These are phyloP conservation scores for Euglossa dilemma DNA, from an alignment of 1,140 invertebrate species.

Conservation along the genomic window DNA sequence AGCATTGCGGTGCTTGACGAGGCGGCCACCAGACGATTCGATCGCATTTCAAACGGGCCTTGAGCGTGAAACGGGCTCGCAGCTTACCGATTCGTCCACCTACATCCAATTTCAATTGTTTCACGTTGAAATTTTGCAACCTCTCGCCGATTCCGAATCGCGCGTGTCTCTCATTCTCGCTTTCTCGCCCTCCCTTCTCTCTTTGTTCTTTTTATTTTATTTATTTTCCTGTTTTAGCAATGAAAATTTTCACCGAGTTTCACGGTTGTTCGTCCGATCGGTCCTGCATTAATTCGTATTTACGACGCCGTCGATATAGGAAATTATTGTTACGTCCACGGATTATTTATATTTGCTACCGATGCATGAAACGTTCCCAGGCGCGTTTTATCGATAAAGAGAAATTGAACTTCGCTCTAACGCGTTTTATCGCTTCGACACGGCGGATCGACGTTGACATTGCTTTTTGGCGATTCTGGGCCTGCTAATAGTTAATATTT, in stretches of 20 bases:
- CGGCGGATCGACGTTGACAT: not conserved
- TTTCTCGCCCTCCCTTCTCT: not conserved
- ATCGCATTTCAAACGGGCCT: not conserved
- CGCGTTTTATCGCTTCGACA: not conserved
- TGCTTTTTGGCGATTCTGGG: not conserved
- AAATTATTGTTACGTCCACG: not conserved
- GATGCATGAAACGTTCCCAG: not conserved
- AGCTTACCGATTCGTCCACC: not conserved
- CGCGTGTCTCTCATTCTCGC: not conserved
- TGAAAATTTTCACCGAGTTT: not conserved
- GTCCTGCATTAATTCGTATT: not conserved
- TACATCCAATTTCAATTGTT: not conserved
- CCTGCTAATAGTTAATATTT: not conserved
- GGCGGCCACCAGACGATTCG: not conserved
- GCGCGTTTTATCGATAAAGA: not conserved
- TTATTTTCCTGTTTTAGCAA: no score
- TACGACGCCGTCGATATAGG: not conserved
- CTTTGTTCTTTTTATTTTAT: not conserved
- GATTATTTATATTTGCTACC: not conserved
- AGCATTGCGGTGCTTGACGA: slow-evolving; percentile 27
- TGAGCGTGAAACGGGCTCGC: slow-evolving; percentile 1
- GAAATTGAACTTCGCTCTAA: not conserved
- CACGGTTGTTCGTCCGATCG: not conserved
- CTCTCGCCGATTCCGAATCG: not conserved
- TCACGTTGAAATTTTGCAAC: not conserved